Evolutionary conservation across 2,797 vertebrate genomes (phyloP).

Genomic region (Platalea minor): DNA sequence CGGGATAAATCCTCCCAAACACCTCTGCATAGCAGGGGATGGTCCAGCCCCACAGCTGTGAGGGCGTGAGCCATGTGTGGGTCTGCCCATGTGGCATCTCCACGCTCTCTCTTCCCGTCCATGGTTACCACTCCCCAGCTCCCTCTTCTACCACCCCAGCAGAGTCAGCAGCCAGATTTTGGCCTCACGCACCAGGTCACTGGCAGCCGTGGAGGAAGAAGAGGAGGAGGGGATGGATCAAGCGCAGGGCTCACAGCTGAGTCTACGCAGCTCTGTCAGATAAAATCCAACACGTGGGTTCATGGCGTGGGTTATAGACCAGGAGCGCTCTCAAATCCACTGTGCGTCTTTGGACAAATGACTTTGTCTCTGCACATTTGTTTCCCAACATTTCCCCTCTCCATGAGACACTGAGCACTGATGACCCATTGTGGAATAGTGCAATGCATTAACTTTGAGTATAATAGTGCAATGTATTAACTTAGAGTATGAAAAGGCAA

Average conservation of each 20-base stretch:
- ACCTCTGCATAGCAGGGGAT: background rate
- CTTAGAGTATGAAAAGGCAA: background rate
- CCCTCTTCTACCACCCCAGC: background rate
- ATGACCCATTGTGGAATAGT: background rate
- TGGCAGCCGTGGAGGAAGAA: background rate
- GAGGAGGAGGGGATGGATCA: background rate
- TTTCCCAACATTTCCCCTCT: background rate
- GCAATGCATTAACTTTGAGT: background rate
- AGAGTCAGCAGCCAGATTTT: background rate
- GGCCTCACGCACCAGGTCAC: background rate
- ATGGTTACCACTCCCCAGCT: background rate
- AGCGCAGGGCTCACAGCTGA: background rate
- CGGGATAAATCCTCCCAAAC: background rate
- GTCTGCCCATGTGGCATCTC: fast-evolving
- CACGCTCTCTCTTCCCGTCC: fast-evolving
- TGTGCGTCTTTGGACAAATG: background rate
- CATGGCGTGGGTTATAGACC: background rate
- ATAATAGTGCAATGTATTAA: background rate
- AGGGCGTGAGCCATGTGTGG: background rate
- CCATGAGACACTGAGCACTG: background rate
- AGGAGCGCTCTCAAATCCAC: background rate
- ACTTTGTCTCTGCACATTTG: background rate
- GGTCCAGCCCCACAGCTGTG: background rate
- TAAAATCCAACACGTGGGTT: background rate
- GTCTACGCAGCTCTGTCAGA: background rate